phyloP scores from a whole-genome alignment of 2,888 invertebrate species.

The Phortica okadai region DNA sequence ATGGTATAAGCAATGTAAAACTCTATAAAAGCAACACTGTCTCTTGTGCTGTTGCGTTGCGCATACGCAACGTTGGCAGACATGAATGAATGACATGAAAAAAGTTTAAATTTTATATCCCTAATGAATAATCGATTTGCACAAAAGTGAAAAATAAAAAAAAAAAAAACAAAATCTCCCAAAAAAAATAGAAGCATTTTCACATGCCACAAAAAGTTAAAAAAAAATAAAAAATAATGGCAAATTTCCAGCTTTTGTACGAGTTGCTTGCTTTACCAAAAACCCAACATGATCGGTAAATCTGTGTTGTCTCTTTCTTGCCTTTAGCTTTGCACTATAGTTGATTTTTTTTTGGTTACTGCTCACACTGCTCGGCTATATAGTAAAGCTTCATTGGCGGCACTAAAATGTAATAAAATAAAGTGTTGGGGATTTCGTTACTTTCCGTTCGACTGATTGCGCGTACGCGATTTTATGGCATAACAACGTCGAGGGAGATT shows the following conservation, averaged over 20 bases:
- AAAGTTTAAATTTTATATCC: constrained; percentile 31
- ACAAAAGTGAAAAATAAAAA: neutral
- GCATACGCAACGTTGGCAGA: constrained; percentile 3
- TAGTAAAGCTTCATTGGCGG: constrained; percentile 34
- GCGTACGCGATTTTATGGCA: constrained; percentile 29
- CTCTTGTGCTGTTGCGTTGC: neutral
- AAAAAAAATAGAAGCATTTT: constrained; percentile 12
- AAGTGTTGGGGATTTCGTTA: constrained; percentile 64
- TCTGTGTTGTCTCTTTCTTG: neutral
- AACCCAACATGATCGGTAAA: neutral
- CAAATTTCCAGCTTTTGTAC: too few relatives aligned
- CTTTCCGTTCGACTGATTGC: constrained; percentile 48
- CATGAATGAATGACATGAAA: constrained; percentile 6
- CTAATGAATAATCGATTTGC: constrained; percentile 50
- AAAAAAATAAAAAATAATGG: neutral
- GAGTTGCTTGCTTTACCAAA: neutral
- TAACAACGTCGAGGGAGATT: constrained; percentile 11
- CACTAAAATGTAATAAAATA: constrained; percentile 68
- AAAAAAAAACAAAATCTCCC: neutral
- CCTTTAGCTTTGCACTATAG: neutral
- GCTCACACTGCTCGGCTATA: neutral
- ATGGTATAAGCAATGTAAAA: constrained; percentile 1
- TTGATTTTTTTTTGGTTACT: neutral
- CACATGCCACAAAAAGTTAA: constrained; percentile 2
- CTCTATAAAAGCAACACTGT: neutral